Percentiles rank a stretch among this genome's conserved stretches.
Evolutionary conservation across 2,113 vertebrate genomes (phyloP).

Genomic region (Gnathonemus echidnorhynchus): DNA sequence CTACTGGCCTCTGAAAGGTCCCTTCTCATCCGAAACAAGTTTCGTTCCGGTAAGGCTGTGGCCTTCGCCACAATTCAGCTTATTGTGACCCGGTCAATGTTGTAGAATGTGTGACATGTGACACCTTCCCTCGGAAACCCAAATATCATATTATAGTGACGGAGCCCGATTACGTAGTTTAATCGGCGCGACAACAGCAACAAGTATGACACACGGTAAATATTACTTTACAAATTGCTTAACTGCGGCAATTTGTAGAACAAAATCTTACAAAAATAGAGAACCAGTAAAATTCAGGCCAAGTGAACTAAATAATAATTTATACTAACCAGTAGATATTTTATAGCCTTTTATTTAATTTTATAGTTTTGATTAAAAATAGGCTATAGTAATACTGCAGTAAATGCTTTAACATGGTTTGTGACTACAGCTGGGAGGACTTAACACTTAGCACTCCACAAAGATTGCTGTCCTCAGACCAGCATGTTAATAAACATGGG

Average conservation of each 20-base stretch:
- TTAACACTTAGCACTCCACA: background rate
- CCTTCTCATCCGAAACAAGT: constrained; percentile 83
- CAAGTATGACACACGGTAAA: background rate
- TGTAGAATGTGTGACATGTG: background rate
- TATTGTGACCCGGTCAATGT: background rate
- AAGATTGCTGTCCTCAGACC: background rate
- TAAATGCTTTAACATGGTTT: background rate
- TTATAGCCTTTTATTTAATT: background rate
- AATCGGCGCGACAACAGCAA: background rate
- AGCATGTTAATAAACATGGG: background rate
- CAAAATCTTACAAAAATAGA: background rate
- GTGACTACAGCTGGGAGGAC: background rate
- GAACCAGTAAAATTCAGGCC: background rate
- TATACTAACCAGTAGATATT: background rate
- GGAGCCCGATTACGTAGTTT: background rate
- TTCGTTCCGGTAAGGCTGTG: constrained; percentile 76
- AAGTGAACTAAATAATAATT: background rate
- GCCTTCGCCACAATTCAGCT: background rate
- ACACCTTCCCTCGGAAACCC: background rate
- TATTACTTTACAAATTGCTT: background rate
- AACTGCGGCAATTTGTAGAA: background rate
- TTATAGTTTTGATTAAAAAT: background rate
- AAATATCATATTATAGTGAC: background rate
- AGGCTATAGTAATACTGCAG: background rate
- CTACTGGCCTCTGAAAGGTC: constrained; percentile 81